phyloP scores from a whole-genome alignment of 2,888 invertebrate species.

The Eurytoma californica region DNA sequence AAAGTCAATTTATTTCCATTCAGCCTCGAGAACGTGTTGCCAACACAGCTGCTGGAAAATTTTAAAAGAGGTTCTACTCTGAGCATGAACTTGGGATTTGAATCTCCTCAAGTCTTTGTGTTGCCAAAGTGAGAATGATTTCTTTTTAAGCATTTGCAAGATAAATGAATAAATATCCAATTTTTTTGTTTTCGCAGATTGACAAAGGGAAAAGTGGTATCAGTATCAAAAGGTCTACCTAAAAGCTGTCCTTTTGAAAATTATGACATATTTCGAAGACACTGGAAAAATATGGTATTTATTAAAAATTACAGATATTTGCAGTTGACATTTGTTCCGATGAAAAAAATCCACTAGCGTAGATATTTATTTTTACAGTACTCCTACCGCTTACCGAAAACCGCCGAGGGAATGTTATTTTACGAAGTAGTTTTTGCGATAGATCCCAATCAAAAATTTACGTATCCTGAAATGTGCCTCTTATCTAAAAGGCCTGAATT shows the following conservation, averaged over 20 bases:
- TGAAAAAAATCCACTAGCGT: neutral
- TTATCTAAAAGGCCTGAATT: conserved; percentile 57
- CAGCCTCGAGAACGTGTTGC: conserved; percentile 61
- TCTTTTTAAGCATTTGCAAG: neutral
- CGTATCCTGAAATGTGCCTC: conserved; percentile 68
- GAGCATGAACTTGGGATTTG: conserved; percentile 58
- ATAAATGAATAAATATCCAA: conserved; percentile 5
- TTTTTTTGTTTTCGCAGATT: conserved; percentile 60
- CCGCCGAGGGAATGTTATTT: conserved; percentile 62
- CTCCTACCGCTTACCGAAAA: conserved; percentile 69
- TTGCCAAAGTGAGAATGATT: conserved; percentile 66
- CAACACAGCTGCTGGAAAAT: conserved; percentile 55
- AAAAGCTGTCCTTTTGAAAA: conserved; percentile 63
- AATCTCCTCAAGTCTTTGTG: conserved; percentile 63
- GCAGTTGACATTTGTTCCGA: conserved; percentile 1
- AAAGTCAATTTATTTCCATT: conserved; percentile 61
- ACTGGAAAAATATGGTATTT: conserved; percentile 73
- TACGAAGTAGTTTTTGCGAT: conserved; percentile 67
- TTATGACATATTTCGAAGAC: conserved; percentile 67
- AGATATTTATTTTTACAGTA: conserved; percentile 63
- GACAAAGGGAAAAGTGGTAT: conserved; percentile 66
- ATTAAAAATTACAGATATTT: neutral
- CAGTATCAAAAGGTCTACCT: conserved; percentile 66
- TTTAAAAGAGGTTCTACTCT: conserved; percentile 62
- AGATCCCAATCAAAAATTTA: conserved; percentile 58